These are phyloP conservation scores for Melieria omissa DNA, from an alignment of 2,888 invertebrate genomes.

Conservation along the genomic window DNA sequence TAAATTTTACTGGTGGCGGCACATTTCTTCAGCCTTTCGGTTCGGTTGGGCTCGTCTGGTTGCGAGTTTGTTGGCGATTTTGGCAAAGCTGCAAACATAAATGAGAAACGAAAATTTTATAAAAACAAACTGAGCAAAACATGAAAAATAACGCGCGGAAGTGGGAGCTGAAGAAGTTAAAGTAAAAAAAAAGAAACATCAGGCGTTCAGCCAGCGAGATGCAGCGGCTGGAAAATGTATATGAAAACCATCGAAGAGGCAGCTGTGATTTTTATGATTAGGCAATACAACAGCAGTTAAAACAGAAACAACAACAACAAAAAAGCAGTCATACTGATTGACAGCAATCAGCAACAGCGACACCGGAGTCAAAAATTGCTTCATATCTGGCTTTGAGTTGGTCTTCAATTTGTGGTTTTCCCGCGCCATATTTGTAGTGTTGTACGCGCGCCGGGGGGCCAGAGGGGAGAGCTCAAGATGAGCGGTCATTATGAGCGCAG, in stretches of 20 bases:
- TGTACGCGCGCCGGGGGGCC: too few relatives aligned
- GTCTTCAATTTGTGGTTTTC: too few relatives aligned
- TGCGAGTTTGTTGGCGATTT: not conserved
- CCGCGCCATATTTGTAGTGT: too few relatives aligned
- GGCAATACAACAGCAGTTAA: constrained; percentile 45
- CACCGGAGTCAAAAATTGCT: constrained; percentile 15
- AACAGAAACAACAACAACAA: not conserved
- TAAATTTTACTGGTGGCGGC: constrained; percentile 40
- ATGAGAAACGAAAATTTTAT: constrained; percentile 4
- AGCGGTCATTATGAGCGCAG: too few relatives aligned
- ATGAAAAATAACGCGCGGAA: too few relatives aligned
- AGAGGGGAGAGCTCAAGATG: too few relatives aligned
- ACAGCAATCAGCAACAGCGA: constrained; percentile 23
- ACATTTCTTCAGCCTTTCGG: constrained; percentile 28
- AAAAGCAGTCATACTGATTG: too few relatives aligned
- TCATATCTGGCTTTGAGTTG: not conserved
- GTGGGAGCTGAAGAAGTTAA: too few relatives aligned
- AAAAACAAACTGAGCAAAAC: constrained; percentile 42
- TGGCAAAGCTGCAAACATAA: constrained; percentile 27
- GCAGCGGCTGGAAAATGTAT: too few relatives aligned
- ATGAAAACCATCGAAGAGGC: not conserved
- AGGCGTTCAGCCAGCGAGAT: too few relatives aligned
- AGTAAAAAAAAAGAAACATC: too few relatives aligned
- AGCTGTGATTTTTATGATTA: constrained; percentile 47
- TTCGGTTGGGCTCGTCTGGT: not conserved